Percentiles rank a stretch among this genome's conserved stretches.
phyloP scores from a whole-genome alignment of 2,888 invertebrate species.

The Druceiella hillmani region DNA sequence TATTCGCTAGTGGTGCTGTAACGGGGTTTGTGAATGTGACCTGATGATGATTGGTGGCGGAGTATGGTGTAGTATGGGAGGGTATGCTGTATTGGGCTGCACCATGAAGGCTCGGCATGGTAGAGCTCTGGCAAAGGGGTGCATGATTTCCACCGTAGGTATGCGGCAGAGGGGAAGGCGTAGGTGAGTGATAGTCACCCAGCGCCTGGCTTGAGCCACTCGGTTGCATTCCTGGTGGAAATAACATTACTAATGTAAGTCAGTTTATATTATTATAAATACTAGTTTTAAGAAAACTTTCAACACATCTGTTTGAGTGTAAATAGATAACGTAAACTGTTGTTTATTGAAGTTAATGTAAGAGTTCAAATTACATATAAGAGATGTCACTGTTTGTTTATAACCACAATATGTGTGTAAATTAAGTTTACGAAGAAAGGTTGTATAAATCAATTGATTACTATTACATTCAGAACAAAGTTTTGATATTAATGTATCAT shows the following conservation, averaged over 20 bases:
- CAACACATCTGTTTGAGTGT: too few species aligned
- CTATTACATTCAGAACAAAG: too few species aligned
- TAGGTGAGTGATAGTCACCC: conserved; percentile 59
- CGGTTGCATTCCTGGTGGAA: conserved; percentile 52
- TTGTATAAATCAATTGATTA: too few species aligned
- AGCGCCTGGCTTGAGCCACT: conserved; percentile 67
- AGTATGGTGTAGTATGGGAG: conserved; percentile 40
- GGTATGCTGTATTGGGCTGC: conserved; percentile 44
- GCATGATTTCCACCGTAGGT: conserved; percentile 43
- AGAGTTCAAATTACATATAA: too few species aligned
- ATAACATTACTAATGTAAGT: too few species aligned
- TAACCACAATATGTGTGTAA: too few species aligned
- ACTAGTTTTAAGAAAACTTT: too few species aligned
- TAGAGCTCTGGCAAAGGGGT: conserved; percentile 56
- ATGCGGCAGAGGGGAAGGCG: conserved; percentile 54
- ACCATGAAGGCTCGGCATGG: conserved; percentile 54
- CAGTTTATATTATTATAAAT: not conserved
- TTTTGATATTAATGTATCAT: too few species aligned
- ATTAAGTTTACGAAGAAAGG: too few species aligned
- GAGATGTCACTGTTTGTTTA: too few species aligned
- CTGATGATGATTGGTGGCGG: conserved; percentile 47
- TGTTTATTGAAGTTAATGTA: not conserved
- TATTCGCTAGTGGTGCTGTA: conserved; percentile 45
- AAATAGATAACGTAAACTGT: not conserved
- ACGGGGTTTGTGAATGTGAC: conserved; percentile 49